phyloP scores from a whole-genome alignment of 2,113 vertebrate species.

The Gobiocypris rarus region DNA sequence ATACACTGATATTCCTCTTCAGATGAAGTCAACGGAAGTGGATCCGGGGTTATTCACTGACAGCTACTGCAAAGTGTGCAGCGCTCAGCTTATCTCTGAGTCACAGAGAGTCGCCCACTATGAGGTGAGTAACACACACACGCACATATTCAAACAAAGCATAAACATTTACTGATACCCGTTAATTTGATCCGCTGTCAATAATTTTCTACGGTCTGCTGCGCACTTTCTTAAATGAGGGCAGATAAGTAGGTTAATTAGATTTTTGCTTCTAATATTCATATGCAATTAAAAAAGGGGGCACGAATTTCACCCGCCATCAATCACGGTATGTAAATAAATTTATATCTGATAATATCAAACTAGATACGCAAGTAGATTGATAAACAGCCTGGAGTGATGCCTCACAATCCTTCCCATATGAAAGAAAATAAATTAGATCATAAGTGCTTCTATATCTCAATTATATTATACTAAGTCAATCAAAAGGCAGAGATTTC shows the following conservation, averaged over 20 bases:
- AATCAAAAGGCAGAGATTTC: not conserved
- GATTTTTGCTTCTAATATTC: slow-evolving; percentile 34
- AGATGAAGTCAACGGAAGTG: slow-evolving; percentile 94
- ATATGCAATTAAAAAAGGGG: slow-evolving; percentile 23
- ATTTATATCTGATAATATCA: not conserved
- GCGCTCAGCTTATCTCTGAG: slow-evolving; percentile 92
- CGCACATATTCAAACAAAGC: not conserved
- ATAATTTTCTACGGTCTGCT: slow-evolving; percentile 20
- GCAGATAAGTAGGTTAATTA: slow-evolving; percentile 33
- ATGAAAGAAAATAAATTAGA: not conserved
- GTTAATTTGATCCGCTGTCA: slow-evolving; percentile 14
- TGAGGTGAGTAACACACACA: slow-evolving; percentile 79
- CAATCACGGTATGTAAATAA: not conserved
- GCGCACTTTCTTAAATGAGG: slow-evolving; percentile 12
- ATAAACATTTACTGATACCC: slow-evolving; percentile 25
- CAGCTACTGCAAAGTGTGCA: slow-evolving; percentile 96
- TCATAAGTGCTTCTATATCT: not conserved
- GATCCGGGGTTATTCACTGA: slow-evolving; percentile 92
- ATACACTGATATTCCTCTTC: slow-evolving; percentile 44
- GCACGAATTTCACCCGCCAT: slow-evolving; percentile 28
- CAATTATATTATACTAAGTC: not conserved
- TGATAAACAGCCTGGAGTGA: not conserved
- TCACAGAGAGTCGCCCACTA: slow-evolving; percentile 95
- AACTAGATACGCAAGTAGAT: not conserved
- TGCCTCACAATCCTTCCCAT: not conserved